These are phyloP conservation scores for Garrulus glandarius DNA, from an alignment of 2,797 vertebrate genomes.

Conservation along the genomic window DNA sequence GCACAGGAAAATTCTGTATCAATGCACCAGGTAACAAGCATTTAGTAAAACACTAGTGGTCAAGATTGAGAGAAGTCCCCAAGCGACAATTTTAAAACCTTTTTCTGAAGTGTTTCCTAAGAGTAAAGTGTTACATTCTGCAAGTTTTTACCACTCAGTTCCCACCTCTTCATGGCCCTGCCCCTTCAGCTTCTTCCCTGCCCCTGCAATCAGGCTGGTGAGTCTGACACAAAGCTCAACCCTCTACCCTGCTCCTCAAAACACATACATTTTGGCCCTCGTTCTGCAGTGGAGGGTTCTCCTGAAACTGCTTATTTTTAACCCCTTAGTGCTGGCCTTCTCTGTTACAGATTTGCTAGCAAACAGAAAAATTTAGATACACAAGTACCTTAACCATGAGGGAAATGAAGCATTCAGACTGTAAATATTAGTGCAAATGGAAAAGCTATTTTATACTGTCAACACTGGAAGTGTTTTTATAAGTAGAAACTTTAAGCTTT, in stretches of 20 bases:
- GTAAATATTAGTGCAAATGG: not conserved
- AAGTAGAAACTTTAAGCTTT: not conserved
- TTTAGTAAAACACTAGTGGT: not conserved
- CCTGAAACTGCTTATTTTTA: not conserved
- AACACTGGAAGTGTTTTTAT: not conserved
- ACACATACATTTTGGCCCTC: not conserved
- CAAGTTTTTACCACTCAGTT: not conserved
- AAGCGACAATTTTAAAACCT: not conserved
- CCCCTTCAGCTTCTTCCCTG: not conserved
- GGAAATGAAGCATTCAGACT: not conserved
- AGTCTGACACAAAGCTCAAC: rapidly evolving
- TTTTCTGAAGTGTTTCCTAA: not conserved
- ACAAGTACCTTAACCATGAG: rapidly evolving
- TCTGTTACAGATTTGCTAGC: not conserved
- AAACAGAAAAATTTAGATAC: not conserved
- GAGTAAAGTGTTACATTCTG: not conserved
- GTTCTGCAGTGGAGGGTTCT: not conserved
- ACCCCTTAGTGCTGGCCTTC: not conserved
- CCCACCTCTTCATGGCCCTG: rapidly evolving
- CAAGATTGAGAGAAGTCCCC: not conserved
- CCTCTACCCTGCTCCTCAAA: not conserved
- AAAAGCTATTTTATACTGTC: not conserved
- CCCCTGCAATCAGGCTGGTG: not conserved
- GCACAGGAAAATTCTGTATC: not conserved
- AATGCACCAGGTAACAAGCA: not conserved